Percentiles rank a stretch among this genome's conserved stretches.
These are phyloP conservation scores for Trigoniulus corallinus DNA, from an alignment of 1,140 invertebrate species.

Conservation along the genomic window DNA sequence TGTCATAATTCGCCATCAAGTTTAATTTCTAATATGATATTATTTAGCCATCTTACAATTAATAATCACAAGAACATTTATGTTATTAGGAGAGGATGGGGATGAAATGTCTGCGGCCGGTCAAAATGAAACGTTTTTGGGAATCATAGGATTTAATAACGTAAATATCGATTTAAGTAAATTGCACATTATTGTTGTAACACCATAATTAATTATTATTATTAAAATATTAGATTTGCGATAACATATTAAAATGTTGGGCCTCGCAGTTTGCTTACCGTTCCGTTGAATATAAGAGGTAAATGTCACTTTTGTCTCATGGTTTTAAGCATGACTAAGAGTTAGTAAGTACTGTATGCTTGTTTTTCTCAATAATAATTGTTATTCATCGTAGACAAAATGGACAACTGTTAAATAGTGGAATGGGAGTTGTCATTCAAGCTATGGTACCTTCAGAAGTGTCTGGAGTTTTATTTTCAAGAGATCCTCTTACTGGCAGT, in stretches of 20 bases:
- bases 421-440: constrained; percentile 68
- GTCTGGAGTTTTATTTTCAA: constrained; percentile 64
- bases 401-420: constrained; percentile 41
- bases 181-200: background rate
- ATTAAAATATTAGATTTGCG: constrained; percentile 27
- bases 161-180: constrained; percentile 5
- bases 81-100: constrained; percentile 64
- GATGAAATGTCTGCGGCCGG: constrained; percentile 61
- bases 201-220: no score
- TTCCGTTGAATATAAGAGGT: constrained; percentile 53
- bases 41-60: background rate
- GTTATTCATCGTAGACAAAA: constrained; percentile 34
- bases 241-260: constrained; percentile 52
- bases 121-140: constrained; percentile 60
- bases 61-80: background rate
- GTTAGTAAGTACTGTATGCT: background rate
- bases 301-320: constrained; percentile 6
- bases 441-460: constrained; percentile 47
- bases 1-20: no score
- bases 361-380: background rate
- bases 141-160: constrained; percentile 31
- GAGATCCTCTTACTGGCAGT: constrained; percentile 50
- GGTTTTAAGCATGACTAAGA: background rate
- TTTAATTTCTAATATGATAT: no score
- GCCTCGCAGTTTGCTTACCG: constrained; percentile 54